A percentile compares a stretch with the other conserved stretches of the same genome.
phyloP scores from a whole-genome alignment of 2,888 invertebrate species.

The Acrobasis suavella region DNA sequence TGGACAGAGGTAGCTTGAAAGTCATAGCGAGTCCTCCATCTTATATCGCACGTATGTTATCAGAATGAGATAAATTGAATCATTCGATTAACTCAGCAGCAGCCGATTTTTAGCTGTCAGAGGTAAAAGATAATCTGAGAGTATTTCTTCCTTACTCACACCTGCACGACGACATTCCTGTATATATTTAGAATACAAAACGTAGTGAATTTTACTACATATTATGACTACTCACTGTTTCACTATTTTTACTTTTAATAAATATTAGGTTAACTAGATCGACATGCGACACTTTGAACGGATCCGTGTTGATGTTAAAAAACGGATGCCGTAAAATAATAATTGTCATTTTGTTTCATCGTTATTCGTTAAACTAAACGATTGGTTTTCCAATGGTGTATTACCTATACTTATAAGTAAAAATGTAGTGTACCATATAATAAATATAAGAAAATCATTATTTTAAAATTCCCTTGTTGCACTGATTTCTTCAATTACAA shows the following conservation, averaged over 20 bases:
- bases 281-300: not conserved
- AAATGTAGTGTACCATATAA: constrained; percentile 18
- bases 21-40: too few relatives aligned
- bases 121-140: too few relatives aligned
- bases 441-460: not conserved
- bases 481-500: not conserved
- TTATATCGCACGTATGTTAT: too few relatives aligned
- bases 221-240: constrained; percentile 64
- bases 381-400: constrained; percentile 14
- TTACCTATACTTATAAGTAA: not conserved
- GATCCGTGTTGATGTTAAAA: constrained; percentile 5
- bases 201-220: constrained; percentile 67
- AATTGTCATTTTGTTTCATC: not conserved
- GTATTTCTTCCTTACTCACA: constrained; percentile 35
- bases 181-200: constrained; percentile 53
- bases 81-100: too few relatives aligned
- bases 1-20: too few relatives aligned
- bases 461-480: not conserved
- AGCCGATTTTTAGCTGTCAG: too few relatives aligned
- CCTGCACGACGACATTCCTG: constrained; percentile 62
- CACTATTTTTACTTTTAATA: constrained; percentile 61
- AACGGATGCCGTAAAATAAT: constrained; percentile 1
- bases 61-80: too few relatives aligned
- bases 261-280: constrained; percentile 51
- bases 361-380: not conserved